phyloP scores from a whole-genome alignment of 2,113 vertebrate species.

The Pteruthius melanotis region DNA sequence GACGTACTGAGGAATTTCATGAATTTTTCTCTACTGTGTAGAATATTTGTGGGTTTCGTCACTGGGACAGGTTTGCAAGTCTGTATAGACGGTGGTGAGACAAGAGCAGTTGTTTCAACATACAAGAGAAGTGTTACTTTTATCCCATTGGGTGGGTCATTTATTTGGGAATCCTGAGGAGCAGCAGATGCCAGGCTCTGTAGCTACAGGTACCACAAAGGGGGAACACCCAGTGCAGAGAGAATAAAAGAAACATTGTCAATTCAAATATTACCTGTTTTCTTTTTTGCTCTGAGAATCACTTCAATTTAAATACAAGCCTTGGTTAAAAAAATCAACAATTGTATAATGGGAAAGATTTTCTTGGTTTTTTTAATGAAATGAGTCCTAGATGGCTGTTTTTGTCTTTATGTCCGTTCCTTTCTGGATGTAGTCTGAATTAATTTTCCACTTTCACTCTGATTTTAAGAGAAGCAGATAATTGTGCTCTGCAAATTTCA shows the following conservation, averaged over 20 bases:
- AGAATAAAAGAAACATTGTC: constrained; percentile 50
- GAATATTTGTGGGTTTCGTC: constrained; percentile 11
- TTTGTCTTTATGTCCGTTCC: not conserved
- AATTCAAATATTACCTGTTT: constrained; percentile 20
- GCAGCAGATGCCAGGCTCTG: not conserved
- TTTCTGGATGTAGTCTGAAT: not conserved
- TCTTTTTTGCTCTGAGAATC: not conserved
- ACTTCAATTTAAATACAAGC: not conserved
- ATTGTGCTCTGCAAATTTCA: not conserved
- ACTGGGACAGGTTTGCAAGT: constrained; percentile 16
- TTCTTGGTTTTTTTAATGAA: constrained; percentile 18
- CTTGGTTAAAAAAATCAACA: not conserved
- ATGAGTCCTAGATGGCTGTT: not conserved
- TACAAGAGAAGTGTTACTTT: not conserved
- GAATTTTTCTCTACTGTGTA: constrained; percentile 47
- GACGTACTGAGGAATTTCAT: not conserved
- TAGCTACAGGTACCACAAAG: not conserved
- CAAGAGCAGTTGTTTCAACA: not conserved
- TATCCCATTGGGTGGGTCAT: not conserved
- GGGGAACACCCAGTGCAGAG: constrained; percentile 30
- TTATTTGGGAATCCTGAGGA: not conserved
- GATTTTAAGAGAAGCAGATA: not conserved
- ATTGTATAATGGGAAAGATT: not conserved
- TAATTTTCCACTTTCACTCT: not conserved
- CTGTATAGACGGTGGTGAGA: not conserved